These are phyloP conservation scores for Strigamia maritima DNA, from an alignment of 2,888 invertebrate genomes.

Conservation along the genomic window DNA sequence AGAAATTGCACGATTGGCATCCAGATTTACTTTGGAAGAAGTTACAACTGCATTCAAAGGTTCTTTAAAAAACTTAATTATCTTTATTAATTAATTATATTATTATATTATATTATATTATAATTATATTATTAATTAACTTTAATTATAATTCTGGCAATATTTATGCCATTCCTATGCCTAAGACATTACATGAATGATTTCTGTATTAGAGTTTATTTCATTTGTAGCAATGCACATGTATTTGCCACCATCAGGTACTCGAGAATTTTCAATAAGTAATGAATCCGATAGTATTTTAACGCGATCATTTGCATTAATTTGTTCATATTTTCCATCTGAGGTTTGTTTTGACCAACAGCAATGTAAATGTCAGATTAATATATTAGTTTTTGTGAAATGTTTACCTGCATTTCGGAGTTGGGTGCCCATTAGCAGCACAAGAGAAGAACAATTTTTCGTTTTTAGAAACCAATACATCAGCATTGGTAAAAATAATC, in stretches of 20 bases:
- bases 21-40: not conserved
- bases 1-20: not conserved
- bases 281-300: slow-evolving; percentile 6
- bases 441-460: not conserved
- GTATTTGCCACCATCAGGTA: not conserved
- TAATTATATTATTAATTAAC: no score
- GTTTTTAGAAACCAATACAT: not conserved
- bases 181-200: not conserved
- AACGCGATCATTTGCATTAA: no score
- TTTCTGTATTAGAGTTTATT: not conserved
- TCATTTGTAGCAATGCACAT: not conserved
- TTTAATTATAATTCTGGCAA: no score
- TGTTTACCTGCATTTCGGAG: not conserved
- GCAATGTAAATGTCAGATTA: not conserved
- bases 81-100: no score
- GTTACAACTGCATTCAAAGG: no score
- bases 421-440: not conserved
- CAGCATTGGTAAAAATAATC: not conserved
- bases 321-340: not conserved
- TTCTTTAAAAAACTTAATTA: no score
- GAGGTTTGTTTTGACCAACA: not conserved
- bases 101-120: no score
- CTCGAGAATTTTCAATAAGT: not conserved
- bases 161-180: not conserved
- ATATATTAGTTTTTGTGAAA: not conserved